Evolutionary conservation across 2,113 vertebrate species (phyloP).

Genomic region (Shinisaurus crocodilurus): DNA sequence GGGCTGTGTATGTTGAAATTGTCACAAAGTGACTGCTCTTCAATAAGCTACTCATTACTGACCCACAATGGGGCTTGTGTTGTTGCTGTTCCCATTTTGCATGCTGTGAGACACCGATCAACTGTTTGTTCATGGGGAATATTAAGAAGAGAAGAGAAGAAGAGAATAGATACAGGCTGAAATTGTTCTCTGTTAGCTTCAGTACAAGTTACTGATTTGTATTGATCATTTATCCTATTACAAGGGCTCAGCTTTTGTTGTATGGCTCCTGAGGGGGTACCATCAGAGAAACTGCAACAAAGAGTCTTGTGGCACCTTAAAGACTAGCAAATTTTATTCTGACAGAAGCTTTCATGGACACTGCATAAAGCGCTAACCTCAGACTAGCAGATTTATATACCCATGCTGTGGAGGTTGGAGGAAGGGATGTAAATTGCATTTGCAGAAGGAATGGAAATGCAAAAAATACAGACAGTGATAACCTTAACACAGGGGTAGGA

Average conservation of each 20-base stretch:
- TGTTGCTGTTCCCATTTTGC: not conserved
- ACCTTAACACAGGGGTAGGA: too few relatives aligned
- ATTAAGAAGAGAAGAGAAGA: not conserved
- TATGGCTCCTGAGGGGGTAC: not conserved
- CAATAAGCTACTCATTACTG: not conserved
- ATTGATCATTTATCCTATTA: not conserved
- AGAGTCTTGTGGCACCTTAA: too few relatives aligned
- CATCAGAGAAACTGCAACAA: not conserved
- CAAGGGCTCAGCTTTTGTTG: not conserved
- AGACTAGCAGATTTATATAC: too few relatives aligned
- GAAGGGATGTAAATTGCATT: too few relatives aligned
- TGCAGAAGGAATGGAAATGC: too few relatives aligned
- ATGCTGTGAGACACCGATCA: not conserved
- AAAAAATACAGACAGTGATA: too few relatives aligned
- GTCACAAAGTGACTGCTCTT: not conserved
- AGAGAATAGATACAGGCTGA: not conserved
- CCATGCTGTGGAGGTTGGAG: too few relatives aligned
- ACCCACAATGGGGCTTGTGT: not conserved
- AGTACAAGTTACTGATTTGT: not conserved
- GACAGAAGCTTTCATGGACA: too few relatives aligned
- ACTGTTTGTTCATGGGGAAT: not conserved
- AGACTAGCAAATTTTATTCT: too few relatives aligned
- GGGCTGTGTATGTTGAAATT: not conserved
- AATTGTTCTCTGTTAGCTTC: not conserved
- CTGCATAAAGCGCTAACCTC: too few relatives aligned